Evolutionary conservation across 2,888 invertebrate genomes (phyloP).

Genomic region (Amblyjoppa proteus): DNA sequence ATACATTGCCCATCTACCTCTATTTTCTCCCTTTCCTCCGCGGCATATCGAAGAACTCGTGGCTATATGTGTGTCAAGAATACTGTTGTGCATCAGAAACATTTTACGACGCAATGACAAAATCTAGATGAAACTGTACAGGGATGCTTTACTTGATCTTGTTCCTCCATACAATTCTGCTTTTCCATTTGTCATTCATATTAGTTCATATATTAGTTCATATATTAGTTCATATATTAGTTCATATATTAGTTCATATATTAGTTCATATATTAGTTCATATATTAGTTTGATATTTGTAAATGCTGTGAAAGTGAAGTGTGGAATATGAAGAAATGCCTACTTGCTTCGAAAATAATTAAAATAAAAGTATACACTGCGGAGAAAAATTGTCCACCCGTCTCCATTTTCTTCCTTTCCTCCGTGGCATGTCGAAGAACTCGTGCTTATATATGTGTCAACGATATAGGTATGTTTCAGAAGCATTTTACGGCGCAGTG

Average conservation of each 20-base stretch:
- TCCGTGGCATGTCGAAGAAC: conserved; percentile 13
- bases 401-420: conserved; percentile 34
- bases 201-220: too few relatives aligned
- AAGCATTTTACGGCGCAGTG: too few relatives aligned
- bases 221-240: too few relatives aligned
- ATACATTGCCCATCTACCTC: conserved; percentile 51
- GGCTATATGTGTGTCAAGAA: not conserved
- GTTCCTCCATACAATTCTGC: not conserved
- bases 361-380: too few relatives aligned
- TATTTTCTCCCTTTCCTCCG: conserved; percentile 30
- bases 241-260: too few relatives aligned
- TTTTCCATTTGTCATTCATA: too few relatives aligned
- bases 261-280: too few relatives aligned
- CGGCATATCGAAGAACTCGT: conserved; percentile 17
- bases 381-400: conserved; percentile 19
- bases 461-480: not conserved
- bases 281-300: too few relatives aligned
- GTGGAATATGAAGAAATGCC: too few relatives aligned
- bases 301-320: too few relatives aligned
- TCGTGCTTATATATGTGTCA: not conserved
- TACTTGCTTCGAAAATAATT: too few relatives aligned
- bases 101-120: conserved; percentile 1
- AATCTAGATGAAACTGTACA: conserved; percentile 33
- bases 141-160: not conserved
- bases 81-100: not conserved